phyloP scores from a whole-genome alignment of 2,888 invertebrate species.

The Hirtodrosophila histrioides region DNA sequence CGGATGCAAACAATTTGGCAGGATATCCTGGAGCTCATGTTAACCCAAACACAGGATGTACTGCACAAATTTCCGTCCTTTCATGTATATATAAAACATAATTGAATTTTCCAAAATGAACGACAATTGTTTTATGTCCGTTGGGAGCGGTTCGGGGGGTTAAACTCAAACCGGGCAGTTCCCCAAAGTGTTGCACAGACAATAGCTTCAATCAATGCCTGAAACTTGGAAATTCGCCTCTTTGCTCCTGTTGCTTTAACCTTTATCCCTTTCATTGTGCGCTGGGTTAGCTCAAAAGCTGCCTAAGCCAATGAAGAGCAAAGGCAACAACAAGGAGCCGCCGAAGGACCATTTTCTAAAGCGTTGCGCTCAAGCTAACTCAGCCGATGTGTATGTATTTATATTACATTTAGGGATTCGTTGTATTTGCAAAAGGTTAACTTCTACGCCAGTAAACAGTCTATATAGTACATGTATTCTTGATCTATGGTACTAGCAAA shows the following conservation, averaged over 20 bases:
- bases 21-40: constrained; percentile 53
- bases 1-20: constrained; percentile 45
- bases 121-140: constrained; percentile 60
- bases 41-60: constrained; percentile 37
- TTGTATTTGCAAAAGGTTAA: background rate
- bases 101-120: constrained; percentile 56
- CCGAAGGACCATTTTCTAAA: constrained; percentile 54
- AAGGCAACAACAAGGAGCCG: constrained; percentile 40
- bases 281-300: constrained; percentile 55
- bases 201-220: constrained; percentile 68
- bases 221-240: constrained; percentile 49
- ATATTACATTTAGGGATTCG: background rate
- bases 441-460: too few species aligned
- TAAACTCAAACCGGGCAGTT: constrained; percentile 7
- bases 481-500: too few species aligned
- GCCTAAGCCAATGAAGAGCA: constrained; percentile 67
- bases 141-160: background rate
- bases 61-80: constrained; percentile 30
- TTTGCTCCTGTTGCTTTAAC: constrained; percentile 64
- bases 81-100: constrained; percentile 16
- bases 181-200: constrained; percentile 46
- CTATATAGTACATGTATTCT: too few species aligned
- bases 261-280: constrained; percentile 57
- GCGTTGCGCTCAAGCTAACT: constrained; percentile 37
- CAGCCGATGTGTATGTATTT: constrained; percentile 2